A percentile compares a stretch with the other conserved stretches of the same genome.
phyloP scores from a whole-genome alignment of 1,140 invertebrate genomes.

The Varroa destructor region DNA sequence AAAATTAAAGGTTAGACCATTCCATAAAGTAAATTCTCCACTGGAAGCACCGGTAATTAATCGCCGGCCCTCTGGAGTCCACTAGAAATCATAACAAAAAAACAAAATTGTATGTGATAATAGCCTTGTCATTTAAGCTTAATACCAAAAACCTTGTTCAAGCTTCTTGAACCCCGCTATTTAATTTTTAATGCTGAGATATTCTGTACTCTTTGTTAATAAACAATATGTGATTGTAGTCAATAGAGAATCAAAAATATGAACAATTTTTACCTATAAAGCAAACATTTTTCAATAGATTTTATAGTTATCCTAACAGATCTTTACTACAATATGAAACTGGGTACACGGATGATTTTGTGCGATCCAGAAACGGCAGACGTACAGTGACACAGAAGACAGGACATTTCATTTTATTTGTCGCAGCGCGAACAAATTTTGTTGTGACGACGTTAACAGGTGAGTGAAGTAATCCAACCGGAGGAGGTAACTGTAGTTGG shows the following conservation, averaged over 20 bases:
- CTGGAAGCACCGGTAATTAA: conserved; percentile 95
- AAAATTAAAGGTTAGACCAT: conserved; percentile 99
- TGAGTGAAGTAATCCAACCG: conserved; percentile 75
- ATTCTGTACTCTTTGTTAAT: neutral
- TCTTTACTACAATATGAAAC: too few relatives aligned
- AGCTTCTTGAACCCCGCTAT: neutral
- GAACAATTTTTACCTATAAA: too few relatives aligned
- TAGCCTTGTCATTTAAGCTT: neutral
- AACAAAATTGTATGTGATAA: conserved; percentile 10
- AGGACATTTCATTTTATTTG: conserved; percentile 98
- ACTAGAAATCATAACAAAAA: conserved; percentile 43
- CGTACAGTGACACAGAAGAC: conserved; percentile 82
- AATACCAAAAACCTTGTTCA: too few relatives aligned
- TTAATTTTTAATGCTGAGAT: conserved; percentile 1
- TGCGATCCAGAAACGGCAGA: conserved; percentile 31
- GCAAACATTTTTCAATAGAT: too few relatives aligned
- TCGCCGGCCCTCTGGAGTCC: conserved; percentile 95
- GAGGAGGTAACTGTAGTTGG: conserved; percentile 53
- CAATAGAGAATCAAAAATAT: conserved; percentile 38
- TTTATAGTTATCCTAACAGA: too few relatives aligned
- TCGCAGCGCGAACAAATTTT: conserved; percentile 88
- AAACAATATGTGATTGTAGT: too few relatives aligned
- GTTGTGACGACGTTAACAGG: conserved; percentile 94
- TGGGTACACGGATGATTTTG: neutral
- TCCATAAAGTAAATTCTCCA: conserved; percentile 98